Conservation (phyloP, 2,888 invertebrate genomes). For the Rhamphomyia laevipes region DNA sequence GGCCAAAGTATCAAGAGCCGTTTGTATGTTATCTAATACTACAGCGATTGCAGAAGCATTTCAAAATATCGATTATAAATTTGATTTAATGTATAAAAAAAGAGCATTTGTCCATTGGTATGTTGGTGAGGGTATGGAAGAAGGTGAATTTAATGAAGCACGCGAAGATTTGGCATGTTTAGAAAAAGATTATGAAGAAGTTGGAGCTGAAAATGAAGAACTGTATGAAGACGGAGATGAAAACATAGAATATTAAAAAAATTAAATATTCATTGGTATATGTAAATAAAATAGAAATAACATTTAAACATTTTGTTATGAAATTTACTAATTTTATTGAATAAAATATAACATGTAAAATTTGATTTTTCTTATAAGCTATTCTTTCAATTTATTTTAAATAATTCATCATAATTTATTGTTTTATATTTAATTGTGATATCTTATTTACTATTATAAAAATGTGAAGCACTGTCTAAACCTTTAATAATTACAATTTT, state of each 20-base stretch:
- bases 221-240: slow-evolving; percentile 33
- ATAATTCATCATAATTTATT: too few relatives aligned
- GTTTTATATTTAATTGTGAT: too few relatives aligned
- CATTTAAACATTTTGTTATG: too few relatives aligned
- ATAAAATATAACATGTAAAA: too few relatives aligned
- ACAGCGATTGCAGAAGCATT: slow-evolving; percentile 85
- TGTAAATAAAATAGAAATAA: too few relatives aligned
- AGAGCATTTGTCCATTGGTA: slow-evolving; percentile 91
- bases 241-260: slow-evolving; percentile 21
- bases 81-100: slow-evolving; percentile 57
- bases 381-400: too few relatives aligned
- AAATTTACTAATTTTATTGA: too few relatives aligned
- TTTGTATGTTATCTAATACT: slow-evolving; percentile 83
- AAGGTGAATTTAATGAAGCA: slow-evolving; percentile 35
- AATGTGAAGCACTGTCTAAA: too few relatives aligned
- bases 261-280: too few relatives aligned
- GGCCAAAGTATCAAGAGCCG: slow-evolving; percentile 73
- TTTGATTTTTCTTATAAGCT: too few relatives aligned
- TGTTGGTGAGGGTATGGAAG: slow-evolving; percentile 39
- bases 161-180: slow-evolving; percentile 33
- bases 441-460: too few relatives aligned
- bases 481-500: too few relatives aligned
- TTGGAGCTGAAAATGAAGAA: slow-evolving; percentile 25
- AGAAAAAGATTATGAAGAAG: slow-evolving; percentile 35
- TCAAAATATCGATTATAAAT: slow-evolving; percentile 83